Evolutionary conservation across 2,888 invertebrate genomes (phyloP).

Genomic region (Rhopalosiphum nymphaeae): DNA sequence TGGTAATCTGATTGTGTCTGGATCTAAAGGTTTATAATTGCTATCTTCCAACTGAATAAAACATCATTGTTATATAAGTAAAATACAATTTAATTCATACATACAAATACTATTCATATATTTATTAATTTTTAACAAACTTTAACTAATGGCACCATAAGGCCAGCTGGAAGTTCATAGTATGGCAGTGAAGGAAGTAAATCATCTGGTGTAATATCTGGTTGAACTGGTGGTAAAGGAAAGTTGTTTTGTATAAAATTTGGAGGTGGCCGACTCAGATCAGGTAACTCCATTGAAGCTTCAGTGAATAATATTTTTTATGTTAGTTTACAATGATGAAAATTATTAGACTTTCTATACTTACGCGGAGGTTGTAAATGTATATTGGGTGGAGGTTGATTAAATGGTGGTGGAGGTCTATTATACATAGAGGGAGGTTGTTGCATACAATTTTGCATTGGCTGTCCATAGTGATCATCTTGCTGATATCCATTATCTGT

Average conservation of each 20-base stretch:
- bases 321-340: not conserved
- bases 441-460: conserved; percentile 60
- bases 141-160: conserved; percentile 97
- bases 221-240: conserved; percentile 69
- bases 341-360: not conserved
- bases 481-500: conserved; percentile 62
- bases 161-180: conserved; percentile 95
- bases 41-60: conserved; percentile 83
- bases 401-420: conserved; percentile 63
- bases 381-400: conserved; percentile 60
- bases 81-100: not conserved
- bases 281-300: conserved; percentile 74
- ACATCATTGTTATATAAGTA: conserved; percentile 4
- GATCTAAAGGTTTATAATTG: conserved; percentile 90
- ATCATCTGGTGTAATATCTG: conserved; percentile 76
- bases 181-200: conserved; percentile 93
- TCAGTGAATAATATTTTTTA: conserved; percentile 21
- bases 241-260: conserved; percentile 74
- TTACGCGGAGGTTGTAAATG: conserved; percentile 63
- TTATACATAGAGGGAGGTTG: conserved; percentile 53
- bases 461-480: conserved; percentile 60
- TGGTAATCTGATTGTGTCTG: conserved; percentile 90
- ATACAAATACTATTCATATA: not conserved
- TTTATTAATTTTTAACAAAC: conserved; percentile 71
- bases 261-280: conserved; percentile 89